Conservation (phyloP, 2,797 vertebrate genomes). For the Passerculus sandwichensis region DNA sequence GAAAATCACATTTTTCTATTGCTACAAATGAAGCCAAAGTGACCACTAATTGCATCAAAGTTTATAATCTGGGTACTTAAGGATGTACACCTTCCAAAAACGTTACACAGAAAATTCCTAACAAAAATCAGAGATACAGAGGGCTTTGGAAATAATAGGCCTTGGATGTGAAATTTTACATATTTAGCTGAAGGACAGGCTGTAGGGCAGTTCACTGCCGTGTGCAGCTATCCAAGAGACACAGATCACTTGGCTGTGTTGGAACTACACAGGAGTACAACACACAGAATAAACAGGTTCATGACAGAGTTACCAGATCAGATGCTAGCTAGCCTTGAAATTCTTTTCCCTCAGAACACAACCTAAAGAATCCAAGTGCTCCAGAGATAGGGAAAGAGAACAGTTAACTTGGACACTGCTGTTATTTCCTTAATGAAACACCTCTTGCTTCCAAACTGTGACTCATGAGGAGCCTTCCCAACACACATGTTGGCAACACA, state of each 20-base stretch:
- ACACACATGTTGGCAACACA: background rate
- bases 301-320: background rate
- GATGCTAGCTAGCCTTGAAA: constrained; percentile 26
- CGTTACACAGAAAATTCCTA: background rate
- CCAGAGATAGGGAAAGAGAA: background rate
- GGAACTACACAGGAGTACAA: constrained; percentile 2
- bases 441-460: background rate
- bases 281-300: constrained; percentile 18
- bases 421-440: background rate
- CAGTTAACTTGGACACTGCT: background rate
- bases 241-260: background rate
- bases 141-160: background rate
- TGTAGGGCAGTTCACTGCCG: constrained; percentile 19
- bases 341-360: background rate
- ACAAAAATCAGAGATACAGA: background rate
- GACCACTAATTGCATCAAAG: constrained; percentile 31
- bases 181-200: background rate
- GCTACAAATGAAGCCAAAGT: constrained; percentile 57
- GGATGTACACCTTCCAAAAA: background rate
- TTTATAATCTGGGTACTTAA: background rate
- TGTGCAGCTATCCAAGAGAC: background rate
- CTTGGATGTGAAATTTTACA: background rate
- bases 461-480: background rate
- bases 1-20: constrained; percentile 45
- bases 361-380: background rate